phyloP scores from a whole-genome alignment of 2,888 invertebrate species.

The Diarsia dahlii region DNA sequence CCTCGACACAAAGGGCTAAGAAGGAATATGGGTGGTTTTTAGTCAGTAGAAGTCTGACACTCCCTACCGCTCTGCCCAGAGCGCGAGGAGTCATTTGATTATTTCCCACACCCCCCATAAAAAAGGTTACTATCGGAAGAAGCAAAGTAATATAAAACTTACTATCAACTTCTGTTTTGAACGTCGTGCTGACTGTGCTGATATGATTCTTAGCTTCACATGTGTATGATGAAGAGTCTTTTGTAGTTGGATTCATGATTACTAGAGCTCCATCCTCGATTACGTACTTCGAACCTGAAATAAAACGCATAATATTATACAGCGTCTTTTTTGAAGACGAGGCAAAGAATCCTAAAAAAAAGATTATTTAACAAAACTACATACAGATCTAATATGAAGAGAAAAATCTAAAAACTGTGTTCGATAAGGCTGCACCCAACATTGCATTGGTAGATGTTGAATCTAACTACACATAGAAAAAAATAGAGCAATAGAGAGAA shows the following conservation, averaged over 20 bases:
- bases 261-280: slow-evolving; percentile 50
- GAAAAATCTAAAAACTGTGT: background rate
- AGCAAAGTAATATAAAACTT: slow-evolving; percentile 20
- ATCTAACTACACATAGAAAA: too few relatives aligned
- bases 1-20: too few relatives aligned
- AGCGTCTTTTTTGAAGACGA: background rate
- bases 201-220: slow-evolving; percentile 56
- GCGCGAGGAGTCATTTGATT: too few relatives aligned
- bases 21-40: too few relatives aligned
- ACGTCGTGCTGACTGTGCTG: slow-evolving; percentile 17
- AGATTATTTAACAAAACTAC: background rate
- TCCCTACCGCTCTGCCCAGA: too few relatives aligned
- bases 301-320: background rate
- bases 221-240: slow-evolving; percentile 41
- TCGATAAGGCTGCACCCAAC: too few relatives aligned
- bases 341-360: background rate
- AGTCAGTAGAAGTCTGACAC: too few relatives aligned
- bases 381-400: too few relatives aligned
- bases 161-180: slow-evolving; percentile 41
- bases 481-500: too few relatives aligned
- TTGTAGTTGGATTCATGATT: slow-evolving; percentile 45
- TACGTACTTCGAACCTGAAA: slow-evolving; percentile 54
- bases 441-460: too few relatives aligned
- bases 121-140: background rate
- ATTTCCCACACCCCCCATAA: too few relatives aligned